Base-by-base conservation (phyloP, 2,888 invertebrate genomes). In the Scaptomyza cyrtandrae region DNA sequence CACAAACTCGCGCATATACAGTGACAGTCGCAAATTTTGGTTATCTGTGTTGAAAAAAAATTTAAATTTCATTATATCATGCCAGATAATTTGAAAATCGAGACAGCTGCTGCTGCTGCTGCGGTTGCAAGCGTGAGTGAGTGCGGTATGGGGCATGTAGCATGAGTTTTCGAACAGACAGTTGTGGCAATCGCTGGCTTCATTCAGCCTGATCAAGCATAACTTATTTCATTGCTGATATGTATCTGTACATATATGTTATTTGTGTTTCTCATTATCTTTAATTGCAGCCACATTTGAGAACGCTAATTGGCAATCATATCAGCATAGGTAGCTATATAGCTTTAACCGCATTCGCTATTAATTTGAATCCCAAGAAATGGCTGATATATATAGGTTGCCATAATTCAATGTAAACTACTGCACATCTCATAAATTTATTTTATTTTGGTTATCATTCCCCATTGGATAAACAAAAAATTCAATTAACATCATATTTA, bases 11-110 rank as follows among this genome's bases (percentile, higher is more conserved):
- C 24, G 24, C 37, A 44, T 24, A 44, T 53, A 43, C 49, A 39
- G 65, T 16, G 52, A 37, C 35, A 43, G 2, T 58, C 6, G 44
- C 35, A 6, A 24, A 37, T 50, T 64, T 53, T 54, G n/a, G 44
- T 60, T 66, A 67, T 68, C 16, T 49, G 35, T 50, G 33, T 19
- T 52, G 46, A 72, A 62, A 74, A 82, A 39, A 82, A 74, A 74
- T 82, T 57, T 71, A 85, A 85, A 52, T 79, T 79, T 71, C 64
- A 82, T 68, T 62, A 69, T 39, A 55, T 50, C 29, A 46, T 43
- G 54, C 45, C 52, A 31, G 14, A 62, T 75, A 68, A 84, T 75
- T 64, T 75, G 78, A 50, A 66, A 71, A 66, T 19, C 49, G 43
- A 16, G 43, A 19, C 65, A 61, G 61, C 16, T 16, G 2, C 10